A percentile compares a stretch with the other conserved stretches of the same genome.
These are phyloP conservation scores for western clawed frog (Xenopus tropicalis) DNA, from an alignment of 2,113 vertebrate species.

Conservation along the genomic window DNA sequence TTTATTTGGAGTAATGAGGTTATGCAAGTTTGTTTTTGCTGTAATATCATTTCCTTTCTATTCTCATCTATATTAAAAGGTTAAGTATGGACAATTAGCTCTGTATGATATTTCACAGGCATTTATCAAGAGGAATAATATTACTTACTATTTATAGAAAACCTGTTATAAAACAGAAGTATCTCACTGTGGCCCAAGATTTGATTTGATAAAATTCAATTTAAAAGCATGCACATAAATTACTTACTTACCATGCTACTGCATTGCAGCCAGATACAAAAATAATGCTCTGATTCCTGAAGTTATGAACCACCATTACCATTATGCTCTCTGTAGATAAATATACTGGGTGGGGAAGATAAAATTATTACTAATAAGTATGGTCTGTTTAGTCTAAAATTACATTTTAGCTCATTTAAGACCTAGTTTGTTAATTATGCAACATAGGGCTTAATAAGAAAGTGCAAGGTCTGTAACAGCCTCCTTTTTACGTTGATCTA, in stretches of 20 bases:
- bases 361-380: too few species aligned
- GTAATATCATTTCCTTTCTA: conserved; percentile 34
- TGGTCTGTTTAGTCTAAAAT: too few species aligned
- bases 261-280: not conserved
- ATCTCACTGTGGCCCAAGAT: not conserved
- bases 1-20: too few species aligned
- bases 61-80: conserved; percentile 29
- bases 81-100: conserved; percentile 9
- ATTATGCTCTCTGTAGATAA: too few species aligned
- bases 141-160: not conserved
- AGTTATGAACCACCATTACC: too few species aligned
- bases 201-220: not conserved
- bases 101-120: conserved; percentile 17
- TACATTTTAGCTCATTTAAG: too few species aligned
- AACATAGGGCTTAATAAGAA: too few species aligned
- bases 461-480: too few species aligned
- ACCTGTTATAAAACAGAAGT: not conserved
- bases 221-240: not conserved
- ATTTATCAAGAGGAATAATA: conserved; percentile 2
- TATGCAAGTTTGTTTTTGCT: conserved; percentile 5
- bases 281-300: not conserved
- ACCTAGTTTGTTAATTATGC: too few species aligned
- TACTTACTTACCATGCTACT: not conserved
- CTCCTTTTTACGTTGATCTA: too few species aligned
- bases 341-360: too few species aligned